Evolutionary conservation across 2,888 invertebrate genomes (phyloP), one percentile per base, ranked within the genome.

Genomic region (Xylota sylvarum): DNA sequence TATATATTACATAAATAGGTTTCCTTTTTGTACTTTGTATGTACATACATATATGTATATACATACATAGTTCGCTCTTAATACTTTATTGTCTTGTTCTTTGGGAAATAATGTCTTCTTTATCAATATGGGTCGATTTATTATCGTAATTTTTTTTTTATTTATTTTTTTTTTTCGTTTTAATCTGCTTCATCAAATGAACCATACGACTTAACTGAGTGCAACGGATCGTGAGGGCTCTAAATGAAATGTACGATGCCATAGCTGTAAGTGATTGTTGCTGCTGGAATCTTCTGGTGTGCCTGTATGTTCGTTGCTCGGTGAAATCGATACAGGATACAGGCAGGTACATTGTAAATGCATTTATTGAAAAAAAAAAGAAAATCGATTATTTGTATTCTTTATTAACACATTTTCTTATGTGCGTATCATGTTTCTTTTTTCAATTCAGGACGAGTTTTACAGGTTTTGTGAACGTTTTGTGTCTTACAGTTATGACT

Each of bases 381-480:
- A 67, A 65, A 78, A 83, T 60, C 83, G 55, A 67, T 78, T 83
- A 67, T 67, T 78, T 83, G 78, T 78, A 48, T 72, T 83, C 78
- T 78, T 67, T 78, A 83, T 78, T 78, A 78, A 83, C 83, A 83
- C 83, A 78, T 78, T 72, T 83, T 83, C 82, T 67, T 62, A 56
- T 78, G 72, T 73, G 78, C 72, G 52, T 78, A 58, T 78, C 46
- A 30, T 72, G 78, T 56, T 52, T 56, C 52, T 76, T 30, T n/a
- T 56, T 43, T 37, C 17, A 46, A 52, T 73, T 60, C 56, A 50
- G 62, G 65, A 77, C 77, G 37, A 82, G 82, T 82, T 82, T 46
- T 56, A 77, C 82, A 82, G 70, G 82, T 82, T 82, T 50, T 37
- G 46, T 74, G 67, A 60, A 43, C 23, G 48, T 70, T 77, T 69